Base-by-base conservation (phyloP, 2,113 vertebrate genomes). In the Osmerus eperlanus region DNA sequence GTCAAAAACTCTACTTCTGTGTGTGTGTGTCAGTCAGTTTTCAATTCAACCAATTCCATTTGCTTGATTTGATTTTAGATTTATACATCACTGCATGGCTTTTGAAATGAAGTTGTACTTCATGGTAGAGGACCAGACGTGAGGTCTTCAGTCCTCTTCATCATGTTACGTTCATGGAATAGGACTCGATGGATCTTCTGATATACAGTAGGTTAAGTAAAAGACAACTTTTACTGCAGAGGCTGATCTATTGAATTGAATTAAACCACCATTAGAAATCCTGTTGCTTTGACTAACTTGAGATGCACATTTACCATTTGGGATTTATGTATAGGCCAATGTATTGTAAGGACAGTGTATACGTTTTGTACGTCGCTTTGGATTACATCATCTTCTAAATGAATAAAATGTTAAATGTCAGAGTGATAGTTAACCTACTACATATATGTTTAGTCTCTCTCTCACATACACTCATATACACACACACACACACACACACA, bases 51-150 rank as follows among this genome's bases (percentile, higher is more conserved):
- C 70, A 67, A 21, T 68, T 70, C 59, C 51, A 54, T 80, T 71
- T 62, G 69, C 77, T 76, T 75, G 55, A 83, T 76, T 84, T n/a
- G 2, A 21, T 85, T 73, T 67, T 36, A 56, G 18, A 67, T 73
- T 70, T 77, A 55, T 59, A 70, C 56, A 18, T 21, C 52, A 61
- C 75, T 52, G 60, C 60, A 41, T 47, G 13, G 32, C 73, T 62
- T 75, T 65, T 52, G 58, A 54, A 75, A 77, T 75, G 51, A 29
- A 68, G 61, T 78, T 82, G 75, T 68, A 63, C 11, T 0, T 52
- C 29, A 52, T 2, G 0, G 28, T 60, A 71, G 76, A 78, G 78
- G 72, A 73, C 19, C 32, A 79, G 63, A 79, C 59, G 36, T 36
- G 41, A 32, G 23, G 55, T 68, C 65, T 74, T 78, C 47, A 36